A percentile compares a stretch with the other conserved stretches of the same genome.
Conservation (phyloP, 1,140 invertebrate species). For the Sitobion miscanthi region DNA sequence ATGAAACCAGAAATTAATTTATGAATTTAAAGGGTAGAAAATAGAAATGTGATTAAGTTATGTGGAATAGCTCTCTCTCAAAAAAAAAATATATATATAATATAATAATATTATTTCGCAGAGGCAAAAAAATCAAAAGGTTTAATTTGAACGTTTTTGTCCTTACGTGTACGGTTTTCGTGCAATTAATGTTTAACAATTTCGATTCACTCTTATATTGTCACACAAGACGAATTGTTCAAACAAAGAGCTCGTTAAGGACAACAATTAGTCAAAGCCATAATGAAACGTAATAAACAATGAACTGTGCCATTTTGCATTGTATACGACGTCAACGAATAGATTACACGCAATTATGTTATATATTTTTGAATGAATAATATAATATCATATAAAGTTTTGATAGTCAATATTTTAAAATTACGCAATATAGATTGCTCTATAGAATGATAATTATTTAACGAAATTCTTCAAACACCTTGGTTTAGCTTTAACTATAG, state of each 20-base stretch:
- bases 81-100: background rate
- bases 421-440: background rate
- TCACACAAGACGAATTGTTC: background rate
- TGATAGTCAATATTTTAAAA: background rate
- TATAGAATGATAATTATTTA: background rate
- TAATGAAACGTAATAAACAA: slow-evolving; percentile 11
- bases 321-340: background rate
- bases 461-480: background rate
- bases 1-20: background rate
- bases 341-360: background rate
- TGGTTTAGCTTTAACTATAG: background rate
- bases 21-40: slow-evolving; percentile 17
- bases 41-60: slow-evolving; percentile 4
- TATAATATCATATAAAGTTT: background rate
- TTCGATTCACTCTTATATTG: background rate
- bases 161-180: background rate
- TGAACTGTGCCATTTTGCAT: background rate
- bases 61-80: background rate
- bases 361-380: background rate
- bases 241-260: background rate
- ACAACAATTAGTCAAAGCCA: background rate
- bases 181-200: background rate
- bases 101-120: background rate
- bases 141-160: background rate
- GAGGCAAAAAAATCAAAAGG: background rate